These are phyloP conservation scores for Pocillopora meandrina DNA, from an alignment of 92 coral and sea anemone species.

Conservation along the genomic window DNA sequence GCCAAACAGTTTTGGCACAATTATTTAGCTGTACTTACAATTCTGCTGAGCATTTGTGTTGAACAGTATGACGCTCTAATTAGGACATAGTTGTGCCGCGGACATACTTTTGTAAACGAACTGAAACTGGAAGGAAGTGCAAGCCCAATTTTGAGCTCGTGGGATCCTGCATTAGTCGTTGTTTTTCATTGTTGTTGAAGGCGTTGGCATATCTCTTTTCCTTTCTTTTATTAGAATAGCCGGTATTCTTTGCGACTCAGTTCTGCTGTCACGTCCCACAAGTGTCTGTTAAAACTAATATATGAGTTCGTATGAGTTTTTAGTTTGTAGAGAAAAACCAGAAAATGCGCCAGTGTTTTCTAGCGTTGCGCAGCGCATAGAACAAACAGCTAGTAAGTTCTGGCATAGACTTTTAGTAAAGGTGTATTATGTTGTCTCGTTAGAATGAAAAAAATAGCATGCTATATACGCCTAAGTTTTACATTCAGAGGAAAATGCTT, in stretches of 20 bases:
- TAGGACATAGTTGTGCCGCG: background rate
- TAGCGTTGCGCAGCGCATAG: too few relatives aligned
- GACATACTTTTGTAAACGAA: background rate
- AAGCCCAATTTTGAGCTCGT: background rate
- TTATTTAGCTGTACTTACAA: background rate
- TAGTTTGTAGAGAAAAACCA: background rate
- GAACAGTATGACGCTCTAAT: too few relatives aligned
- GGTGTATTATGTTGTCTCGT: too few relatives aligned
- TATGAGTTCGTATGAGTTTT: background rate
- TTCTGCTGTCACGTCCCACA: conserved; percentile 19
- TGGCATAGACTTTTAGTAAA: too few relatives aligned
- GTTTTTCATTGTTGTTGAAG: conserved; percentile 15
- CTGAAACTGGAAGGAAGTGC: background rate
- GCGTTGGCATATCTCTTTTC: conserved; percentile 13
- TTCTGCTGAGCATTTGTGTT: background rate
- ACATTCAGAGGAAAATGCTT: too few relatives aligned
- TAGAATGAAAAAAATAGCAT: too few relatives aligned
- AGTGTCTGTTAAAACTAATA: background rate
- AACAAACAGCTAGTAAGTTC: too few relatives aligned
- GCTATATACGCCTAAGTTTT: too few relatives aligned
- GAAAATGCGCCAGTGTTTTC: too few relatives aligned
- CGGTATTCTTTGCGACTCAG: background rate
- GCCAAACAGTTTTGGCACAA: background rate
- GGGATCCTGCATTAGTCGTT: background rate
- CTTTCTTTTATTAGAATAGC: background rate